These are phyloP conservation scores for Tinamus major DNA, from an alignment of 2,797 vertebrate genomes.

Conservation along the genomic window DNA sequence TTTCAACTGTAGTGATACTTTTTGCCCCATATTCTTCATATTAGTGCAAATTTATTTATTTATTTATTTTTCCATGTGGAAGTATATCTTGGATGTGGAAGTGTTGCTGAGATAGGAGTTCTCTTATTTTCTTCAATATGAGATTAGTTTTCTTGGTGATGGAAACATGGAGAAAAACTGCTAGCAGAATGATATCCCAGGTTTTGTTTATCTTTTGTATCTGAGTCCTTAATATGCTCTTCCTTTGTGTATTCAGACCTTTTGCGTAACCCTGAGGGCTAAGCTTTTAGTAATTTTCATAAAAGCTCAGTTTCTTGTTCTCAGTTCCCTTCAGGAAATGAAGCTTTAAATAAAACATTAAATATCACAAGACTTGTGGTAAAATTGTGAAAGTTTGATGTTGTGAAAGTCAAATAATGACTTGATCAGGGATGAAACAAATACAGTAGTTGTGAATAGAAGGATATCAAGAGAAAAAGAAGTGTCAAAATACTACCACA, in stretches of 20 bases:
- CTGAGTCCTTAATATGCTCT: not conserved
- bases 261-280: not conserved
- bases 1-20: not conserved
- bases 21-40: not conserved
- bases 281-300: constrained; percentile 42
- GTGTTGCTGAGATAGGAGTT: not conserved
- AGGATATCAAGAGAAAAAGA: not conserved
- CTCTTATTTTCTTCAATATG: not conserved
- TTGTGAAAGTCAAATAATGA: constrained; percentile 23
- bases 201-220: constrained; percentile 6
- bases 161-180: not conserved
- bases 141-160: not conserved
- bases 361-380: not conserved
- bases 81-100: not conserved
- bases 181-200: not conserved
- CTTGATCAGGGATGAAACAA: not conserved
- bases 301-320: constrained; percentile 43
- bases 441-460: not conserved
- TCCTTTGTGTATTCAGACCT: not conserved
- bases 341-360: constrained; percentile 37
- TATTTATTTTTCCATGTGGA: not conserved
- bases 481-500: not conserved
- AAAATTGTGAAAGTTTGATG: constrained; percentile 14
- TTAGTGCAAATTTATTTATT: not conserved
- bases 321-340: constrained; percentile 20